These are phyloP conservation scores for Stichodactyla helianthus DNA, from an alignment of 64 coral and sea anemone genomes.

Conservation along the genomic window DNA sequence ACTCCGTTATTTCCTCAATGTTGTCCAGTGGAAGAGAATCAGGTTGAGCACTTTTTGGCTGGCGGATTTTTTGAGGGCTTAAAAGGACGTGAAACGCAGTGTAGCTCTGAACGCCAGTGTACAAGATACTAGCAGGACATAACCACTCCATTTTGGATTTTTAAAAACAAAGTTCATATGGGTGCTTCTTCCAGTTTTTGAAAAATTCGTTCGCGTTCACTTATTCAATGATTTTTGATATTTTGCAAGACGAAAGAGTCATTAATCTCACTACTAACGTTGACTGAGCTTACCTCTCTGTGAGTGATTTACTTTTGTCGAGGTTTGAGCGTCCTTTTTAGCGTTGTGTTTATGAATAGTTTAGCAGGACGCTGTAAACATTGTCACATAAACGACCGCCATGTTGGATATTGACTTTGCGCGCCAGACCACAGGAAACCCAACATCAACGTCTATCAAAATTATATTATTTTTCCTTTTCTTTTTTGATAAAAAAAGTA, in stretches of 20 bases:
- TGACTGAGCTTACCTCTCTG: background rate
- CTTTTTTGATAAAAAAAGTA: background rate
- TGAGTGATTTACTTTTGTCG: background rate
- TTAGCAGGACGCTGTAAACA: slow-evolving; percentile 27
- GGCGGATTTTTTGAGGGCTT: slow-evolving; percentile 15
- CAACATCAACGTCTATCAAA: background rate
- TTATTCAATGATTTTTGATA: background rate
- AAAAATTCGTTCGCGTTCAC: background rate
- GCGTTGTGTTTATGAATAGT: slow-evolving; percentile 27
- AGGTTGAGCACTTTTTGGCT: background rate
- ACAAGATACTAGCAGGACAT: slow-evolving; percentile 19
- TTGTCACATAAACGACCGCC: background rate
- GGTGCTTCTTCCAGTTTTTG: background rate
- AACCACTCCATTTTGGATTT: slow-evolving; percentile 17
- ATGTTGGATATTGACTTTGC: background rate
- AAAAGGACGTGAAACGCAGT: slow-evolving; percentile 26
- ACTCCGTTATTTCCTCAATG: background rate
- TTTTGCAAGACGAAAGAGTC: background rate
- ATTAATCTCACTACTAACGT: background rate
- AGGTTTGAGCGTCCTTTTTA: slow-evolving; percentile 8
- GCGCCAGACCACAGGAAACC: background rate
- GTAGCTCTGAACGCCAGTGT: slow-evolving; percentile 24
- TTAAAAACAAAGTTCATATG: background rate
- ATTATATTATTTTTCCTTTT: background rate
- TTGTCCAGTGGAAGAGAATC: background rate